A percentile compares a stretch with the other conserved stretches of the same genome.
Conservation (phyloP, 2,113 vertebrate species). For the Illadopsis cleaveri region DNA sequence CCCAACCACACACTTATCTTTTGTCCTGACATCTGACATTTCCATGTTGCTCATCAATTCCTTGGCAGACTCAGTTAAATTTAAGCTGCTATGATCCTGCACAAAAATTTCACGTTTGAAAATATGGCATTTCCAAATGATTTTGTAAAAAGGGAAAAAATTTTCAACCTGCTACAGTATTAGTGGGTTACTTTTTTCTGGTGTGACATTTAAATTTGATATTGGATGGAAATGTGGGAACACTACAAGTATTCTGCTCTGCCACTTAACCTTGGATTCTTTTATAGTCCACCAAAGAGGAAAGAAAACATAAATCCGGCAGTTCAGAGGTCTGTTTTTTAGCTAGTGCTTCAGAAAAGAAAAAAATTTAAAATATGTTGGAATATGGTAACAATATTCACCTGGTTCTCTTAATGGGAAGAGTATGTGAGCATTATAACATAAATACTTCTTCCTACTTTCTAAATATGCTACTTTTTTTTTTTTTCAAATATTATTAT, state of each 20-base stretch:
- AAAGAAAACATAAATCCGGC: not conserved
- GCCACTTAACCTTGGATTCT: accelerated
- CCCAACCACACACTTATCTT: not conserved
- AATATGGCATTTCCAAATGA: not conserved
- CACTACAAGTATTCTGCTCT: not conserved
- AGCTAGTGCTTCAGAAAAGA: not conserved
- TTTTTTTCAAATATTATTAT: not conserved
- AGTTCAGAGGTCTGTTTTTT: not conserved
- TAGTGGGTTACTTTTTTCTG: not conserved
- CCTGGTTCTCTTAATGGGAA: not conserved
- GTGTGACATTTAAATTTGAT: not conserved
- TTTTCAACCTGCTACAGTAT: not conserved
- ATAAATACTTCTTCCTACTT: not conserved
- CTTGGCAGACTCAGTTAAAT: not conserved
- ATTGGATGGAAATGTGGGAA: not conserved
- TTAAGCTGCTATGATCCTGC: not conserved
- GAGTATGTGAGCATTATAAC: not conserved
- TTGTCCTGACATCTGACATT: not conserved
- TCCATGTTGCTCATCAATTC: not conserved
- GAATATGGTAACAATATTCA: not conserved
- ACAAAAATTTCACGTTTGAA: not conserved
- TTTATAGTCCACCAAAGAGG: not conserved
- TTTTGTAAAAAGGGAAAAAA: not conserved
- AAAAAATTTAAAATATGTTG: not conserved
- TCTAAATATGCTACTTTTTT: not conserved